Evolutionary conservation across 1,140 invertebrate genomes (phyloP).

Genomic region (Pseudomyrmex dendroicus): DNA sequence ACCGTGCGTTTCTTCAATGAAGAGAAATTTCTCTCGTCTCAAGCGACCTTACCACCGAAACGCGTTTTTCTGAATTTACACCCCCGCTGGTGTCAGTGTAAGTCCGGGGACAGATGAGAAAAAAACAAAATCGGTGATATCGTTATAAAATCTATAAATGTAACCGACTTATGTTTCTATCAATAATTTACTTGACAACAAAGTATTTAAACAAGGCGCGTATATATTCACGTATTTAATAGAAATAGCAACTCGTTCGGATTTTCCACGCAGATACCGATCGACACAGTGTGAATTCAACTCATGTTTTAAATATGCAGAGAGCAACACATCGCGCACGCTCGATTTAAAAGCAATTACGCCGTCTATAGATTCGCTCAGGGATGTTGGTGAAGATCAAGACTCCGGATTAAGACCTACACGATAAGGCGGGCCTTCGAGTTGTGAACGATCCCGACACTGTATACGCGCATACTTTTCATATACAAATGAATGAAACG

Average conservation of each 20-base stretch:
- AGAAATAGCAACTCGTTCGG: neutral
- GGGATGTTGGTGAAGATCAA: conserved; percentile 21
- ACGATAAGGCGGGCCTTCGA: conserved; percentile 7
- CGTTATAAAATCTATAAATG: too few species aligned
- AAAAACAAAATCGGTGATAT: neutral
- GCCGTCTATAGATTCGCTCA: conserved; percentile 15
- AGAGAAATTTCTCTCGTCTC: conserved; percentile 23
- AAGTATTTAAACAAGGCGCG: conserved; percentile 9
- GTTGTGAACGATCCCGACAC: neutral
- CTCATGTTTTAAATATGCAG: neutral
- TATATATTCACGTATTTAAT: too few species aligned
- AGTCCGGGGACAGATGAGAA: neutral
- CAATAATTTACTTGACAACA: conserved; percentile 5
- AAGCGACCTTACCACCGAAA: conserved; percentile 48
- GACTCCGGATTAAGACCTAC: conserved; percentile 50
- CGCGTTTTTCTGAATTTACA: conserved; percentile 8
- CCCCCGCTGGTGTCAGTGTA: conserved; percentile 18
- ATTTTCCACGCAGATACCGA: neutral
- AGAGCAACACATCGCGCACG: conserved; percentile 19
- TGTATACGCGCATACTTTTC: conserved; percentile 73
- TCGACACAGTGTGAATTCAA: conserved; percentile 7
- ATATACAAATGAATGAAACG: conserved; percentile 79
- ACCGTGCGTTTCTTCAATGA: neutral
- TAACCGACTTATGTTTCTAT: neutral
- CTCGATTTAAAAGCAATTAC: conserved; percentile 46